Evolutionary conservation across 2,113 vertebrate species (phyloP), one percentile per base, ranked within the genome.

Genomic region (Oxyruncus cristatus): DNA sequence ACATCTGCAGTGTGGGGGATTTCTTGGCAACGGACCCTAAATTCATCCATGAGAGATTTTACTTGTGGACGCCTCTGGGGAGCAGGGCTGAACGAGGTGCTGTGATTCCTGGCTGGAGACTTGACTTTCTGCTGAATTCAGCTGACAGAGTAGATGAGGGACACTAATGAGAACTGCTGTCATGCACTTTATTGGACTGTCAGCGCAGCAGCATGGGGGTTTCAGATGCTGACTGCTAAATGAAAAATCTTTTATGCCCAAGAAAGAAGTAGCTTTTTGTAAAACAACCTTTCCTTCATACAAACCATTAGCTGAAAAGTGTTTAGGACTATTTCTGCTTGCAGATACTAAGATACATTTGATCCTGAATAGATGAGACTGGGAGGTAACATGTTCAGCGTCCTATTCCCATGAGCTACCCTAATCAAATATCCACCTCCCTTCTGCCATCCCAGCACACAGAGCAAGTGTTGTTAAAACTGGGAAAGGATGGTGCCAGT

Each of bases 201-300:
- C 91, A 86, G 72, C 79, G 8, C 53, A 84, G 75, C 92, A 93
- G 42, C 83, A 70, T 52, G 83, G 63, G 75, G 75, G 72, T 59
- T 90, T 83, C 91, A 94, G 59, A 94, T 83, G 63, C 49, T 90
- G 4, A 2, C 32, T 92, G 84, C 59, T 79, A 35, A 74, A 74
- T 81, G 65, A 81, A 92, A 88, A 53, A 27, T 39, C 37, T 46
- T 32, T 50, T 63, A 66, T 63, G 39, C 52, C 22, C 7, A 13
- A 74, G 77, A 58, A 78, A 66, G 41, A 71, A 63, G 24, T 72
- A 24, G 35, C 12, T 70, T 88, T 83, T 66, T 47, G 18, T 71
- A 33, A 80, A 83, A 20, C 7, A 8, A 6, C 52, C 61, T 83
- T 90, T 74, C 26, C 33, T 81, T 82, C 46, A 14, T 16, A 37